phyloP scores from a whole-genome alignment of 2,113 vertebrate species.

The Hydrolagus affinis region DNA sequence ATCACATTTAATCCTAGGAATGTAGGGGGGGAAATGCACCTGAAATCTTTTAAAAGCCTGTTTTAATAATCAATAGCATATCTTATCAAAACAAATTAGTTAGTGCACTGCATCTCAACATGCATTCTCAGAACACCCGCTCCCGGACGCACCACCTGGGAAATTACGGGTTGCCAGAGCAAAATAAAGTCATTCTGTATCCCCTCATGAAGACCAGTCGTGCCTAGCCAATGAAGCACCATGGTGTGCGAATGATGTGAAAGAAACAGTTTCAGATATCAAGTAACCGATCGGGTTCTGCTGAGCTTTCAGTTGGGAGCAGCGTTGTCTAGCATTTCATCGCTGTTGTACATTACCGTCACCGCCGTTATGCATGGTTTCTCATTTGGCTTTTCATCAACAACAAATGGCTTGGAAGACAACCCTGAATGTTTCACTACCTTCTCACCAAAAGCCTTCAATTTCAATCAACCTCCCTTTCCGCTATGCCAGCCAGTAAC shows the following conservation, averaged over 20 bases:
- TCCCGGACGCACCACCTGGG: not conserved
- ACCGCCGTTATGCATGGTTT: not conserved
- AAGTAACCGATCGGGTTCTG: constrained; percentile 36
- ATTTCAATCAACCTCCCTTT: not conserved
- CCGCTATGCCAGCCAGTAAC: not conserved
- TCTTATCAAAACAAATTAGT: not conserved
- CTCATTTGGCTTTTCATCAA: not conserved
- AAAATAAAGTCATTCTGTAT: not conserved
- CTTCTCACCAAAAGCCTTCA: not conserved
- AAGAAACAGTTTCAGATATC: constrained; percentile 37
- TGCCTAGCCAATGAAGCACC: not conserved
- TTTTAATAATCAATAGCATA: no score
- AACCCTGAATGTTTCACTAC: not conserved
- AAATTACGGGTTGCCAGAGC: not conserved
- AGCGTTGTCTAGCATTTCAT: constrained; percentile 33
- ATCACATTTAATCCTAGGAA: no score
- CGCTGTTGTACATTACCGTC: constrained; percentile 35
- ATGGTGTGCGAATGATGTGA: constrained; percentile 36
- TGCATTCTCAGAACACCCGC: not conserved
- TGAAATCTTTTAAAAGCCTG: no score
- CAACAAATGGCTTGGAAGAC: not conserved
- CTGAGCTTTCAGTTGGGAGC: constrained; percentile 32
- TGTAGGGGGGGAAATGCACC: no score
- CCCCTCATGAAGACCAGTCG: not conserved
- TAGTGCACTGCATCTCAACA: not conserved